Evolutionary conservation across 1,140 invertebrate genomes (phyloP), one percentile per base, ranked within the genome.

Genomic region (Aphelenchoides besseyi): DNA sequence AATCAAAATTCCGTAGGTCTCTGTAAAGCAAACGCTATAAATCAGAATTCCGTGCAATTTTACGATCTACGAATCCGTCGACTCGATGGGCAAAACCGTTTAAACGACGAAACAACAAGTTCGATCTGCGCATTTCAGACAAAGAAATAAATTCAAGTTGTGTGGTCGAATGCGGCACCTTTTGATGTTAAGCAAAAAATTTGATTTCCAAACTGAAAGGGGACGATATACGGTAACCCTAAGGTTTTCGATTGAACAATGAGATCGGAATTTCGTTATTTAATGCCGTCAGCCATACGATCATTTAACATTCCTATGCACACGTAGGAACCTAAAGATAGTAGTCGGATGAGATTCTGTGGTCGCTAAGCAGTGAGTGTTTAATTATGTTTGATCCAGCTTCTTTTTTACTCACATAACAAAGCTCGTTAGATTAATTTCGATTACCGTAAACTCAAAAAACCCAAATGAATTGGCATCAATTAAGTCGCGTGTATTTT

Each of bases 11-110:
- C 23, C 41, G 41, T 48, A n/a, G 12, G 12, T 48, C 41, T 12
- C 12, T 48, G 41, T 23, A 48, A 23, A 23, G 41, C 41, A 23
- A 23, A 12, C 12, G 41, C 12, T 23, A 23, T 48, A 48, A 48
- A 48, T 48, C 41, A 48, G 41, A 48, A 48, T 48, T 48, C 41
- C 41, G 41, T 48, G 41, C 41, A 23, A 48, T n/a, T 48, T 48
- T 48, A 48, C 41, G 41, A 48, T 12, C 41, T 12, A 23, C 41
- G 41, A 23, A 16, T 48, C 12, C 41, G 41, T 12, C 23, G 41
- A 23, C 23, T 48, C 41, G 41, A 23, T 23, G 41, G 41, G 41
- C 12, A 12, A 23, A 48, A 16, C 41, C 12, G 41, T 12, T 48
- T 12, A 16, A 23, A 23, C n/a, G n/a, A n/a, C n/a, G 23, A 48